phyloP scores from a whole-genome alignment of 2,797 vertebrate species.

The Lacerta bilineata region DNA sequence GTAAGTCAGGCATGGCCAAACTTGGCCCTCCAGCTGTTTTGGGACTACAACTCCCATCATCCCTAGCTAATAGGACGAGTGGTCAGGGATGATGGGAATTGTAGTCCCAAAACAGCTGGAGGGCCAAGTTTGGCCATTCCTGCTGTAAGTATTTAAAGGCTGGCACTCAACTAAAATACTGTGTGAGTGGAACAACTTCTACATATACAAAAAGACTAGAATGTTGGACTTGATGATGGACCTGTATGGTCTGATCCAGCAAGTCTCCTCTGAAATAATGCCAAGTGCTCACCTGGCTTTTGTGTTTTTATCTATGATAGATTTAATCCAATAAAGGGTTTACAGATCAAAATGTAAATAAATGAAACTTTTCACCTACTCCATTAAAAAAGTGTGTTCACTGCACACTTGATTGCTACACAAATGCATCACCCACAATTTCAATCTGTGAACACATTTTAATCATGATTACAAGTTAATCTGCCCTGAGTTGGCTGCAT shows the following conservation, averaged over 20 bases:
- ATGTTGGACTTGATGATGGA: not conserved
- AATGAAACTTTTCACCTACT: not conserved
- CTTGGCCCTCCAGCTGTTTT: no score
- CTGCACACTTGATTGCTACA: not conserved
- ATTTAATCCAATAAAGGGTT: not conserved
- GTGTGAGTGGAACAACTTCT: no score
- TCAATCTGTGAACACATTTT: not conserved
- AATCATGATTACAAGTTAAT: not conserved
- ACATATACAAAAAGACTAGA: not conserved
- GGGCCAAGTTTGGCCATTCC: no score
- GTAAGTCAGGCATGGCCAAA: no score
- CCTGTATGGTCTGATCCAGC: not conserved
- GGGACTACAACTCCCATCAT: no score
- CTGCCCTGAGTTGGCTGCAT: not conserved
- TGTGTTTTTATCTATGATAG: not conserved
- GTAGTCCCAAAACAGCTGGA: no score
- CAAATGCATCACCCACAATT: not conserved
- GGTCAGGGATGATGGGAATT: no score
- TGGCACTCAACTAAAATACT: no score
- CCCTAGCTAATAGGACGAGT: no score
- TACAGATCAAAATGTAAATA: not conserved
- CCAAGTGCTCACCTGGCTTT: not conserved
- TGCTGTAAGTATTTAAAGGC: no score
- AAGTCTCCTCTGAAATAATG: not conserved
- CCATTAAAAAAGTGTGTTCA: not conserved